Conservation (phyloP, 2,113 vertebrate species). For the Octodon degus region DNA sequence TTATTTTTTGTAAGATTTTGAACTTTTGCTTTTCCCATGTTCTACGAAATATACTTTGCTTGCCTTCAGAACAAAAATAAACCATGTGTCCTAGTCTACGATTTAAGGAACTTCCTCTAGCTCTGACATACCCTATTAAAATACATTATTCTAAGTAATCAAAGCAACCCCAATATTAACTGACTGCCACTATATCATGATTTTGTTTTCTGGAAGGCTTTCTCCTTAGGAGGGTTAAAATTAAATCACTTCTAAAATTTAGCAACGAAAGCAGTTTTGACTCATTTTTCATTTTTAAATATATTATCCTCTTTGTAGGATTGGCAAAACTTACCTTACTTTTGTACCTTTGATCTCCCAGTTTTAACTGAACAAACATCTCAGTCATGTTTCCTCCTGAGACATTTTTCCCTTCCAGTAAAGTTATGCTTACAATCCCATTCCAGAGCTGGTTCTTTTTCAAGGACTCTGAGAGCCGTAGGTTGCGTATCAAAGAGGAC, state of each 20-base stretch:
- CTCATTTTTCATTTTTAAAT: background rate
- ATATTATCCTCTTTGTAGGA: background rate
- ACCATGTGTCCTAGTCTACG: background rate
- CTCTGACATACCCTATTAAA: background rate
- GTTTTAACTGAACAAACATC: constrained; percentile 93
- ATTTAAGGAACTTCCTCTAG: constrained; percentile 4
- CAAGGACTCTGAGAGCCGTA: constrained; percentile 87
- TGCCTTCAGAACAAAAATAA: constrained; percentile 55
- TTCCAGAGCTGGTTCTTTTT: constrained; percentile 94
- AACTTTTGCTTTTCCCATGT: background rate
- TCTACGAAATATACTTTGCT: background rate
- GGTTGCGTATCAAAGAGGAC: constrained; percentile 83
- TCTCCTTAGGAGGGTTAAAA: background rate
- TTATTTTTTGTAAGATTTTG: constrained; percentile 15
- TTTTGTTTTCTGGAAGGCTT: background rate
- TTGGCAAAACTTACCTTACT: constrained; percentile 92
- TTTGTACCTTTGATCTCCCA: constrained; percentile 95
- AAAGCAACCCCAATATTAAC: background rate
- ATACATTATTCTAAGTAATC: background rate
- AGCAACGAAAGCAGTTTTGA: background rate
- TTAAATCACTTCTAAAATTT: background rate
- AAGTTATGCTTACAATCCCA: constrained; percentile 90
- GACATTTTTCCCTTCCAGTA: constrained; percentile 94
- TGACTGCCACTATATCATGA: background rate
- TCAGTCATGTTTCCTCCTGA: constrained; percentile 89